Conservation (phyloP, 2,113 vertebrate genomes). For the Oncorhynchus tshawytscha region DNA sequence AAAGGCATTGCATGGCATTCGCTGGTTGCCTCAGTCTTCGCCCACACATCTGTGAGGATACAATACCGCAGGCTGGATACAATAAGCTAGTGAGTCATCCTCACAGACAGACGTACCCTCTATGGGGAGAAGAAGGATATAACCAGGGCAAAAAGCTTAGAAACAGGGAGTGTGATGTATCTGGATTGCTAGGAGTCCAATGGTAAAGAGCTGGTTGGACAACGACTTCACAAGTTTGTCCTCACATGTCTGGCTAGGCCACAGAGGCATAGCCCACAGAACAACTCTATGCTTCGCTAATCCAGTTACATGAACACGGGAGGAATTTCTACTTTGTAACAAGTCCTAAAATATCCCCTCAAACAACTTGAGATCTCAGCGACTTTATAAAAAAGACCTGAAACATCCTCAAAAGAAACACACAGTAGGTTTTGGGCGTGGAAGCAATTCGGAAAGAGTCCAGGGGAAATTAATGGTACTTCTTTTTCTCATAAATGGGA, state of each 20-base stretch:
- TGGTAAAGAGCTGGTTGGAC: neutral
- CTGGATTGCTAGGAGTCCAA: neutral
- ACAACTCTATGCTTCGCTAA: neutral
- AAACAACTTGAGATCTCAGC: neutral
- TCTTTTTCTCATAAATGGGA: neutral
- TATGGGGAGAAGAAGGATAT: neutral
- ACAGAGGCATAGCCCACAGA: neutral
- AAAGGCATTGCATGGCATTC: neutral
- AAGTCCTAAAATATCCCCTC: neutral
- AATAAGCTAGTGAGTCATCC: conserved; percentile 34
- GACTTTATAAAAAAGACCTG: neutral
- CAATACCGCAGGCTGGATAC: conserved; percentile 8
- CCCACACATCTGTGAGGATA: neutral
- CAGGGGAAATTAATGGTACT: neutral
- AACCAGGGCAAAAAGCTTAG: neutral
- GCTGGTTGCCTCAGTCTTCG: too few species aligned
- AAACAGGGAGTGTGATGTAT: neutral
- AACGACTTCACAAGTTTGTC: neutral
- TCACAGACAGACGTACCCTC: neutral
- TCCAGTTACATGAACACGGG: neutral
- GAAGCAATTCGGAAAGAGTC: neutral
- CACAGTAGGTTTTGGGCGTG: neutral
- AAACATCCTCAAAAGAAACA: too few species aligned
- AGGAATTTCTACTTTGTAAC: neutral
- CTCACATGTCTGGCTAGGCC: neutral